These are phyloP conservation scores for Labroides dimidiatus DNA, from an alignment of 2,797 vertebrate species.

Conservation along the genomic window DNA sequence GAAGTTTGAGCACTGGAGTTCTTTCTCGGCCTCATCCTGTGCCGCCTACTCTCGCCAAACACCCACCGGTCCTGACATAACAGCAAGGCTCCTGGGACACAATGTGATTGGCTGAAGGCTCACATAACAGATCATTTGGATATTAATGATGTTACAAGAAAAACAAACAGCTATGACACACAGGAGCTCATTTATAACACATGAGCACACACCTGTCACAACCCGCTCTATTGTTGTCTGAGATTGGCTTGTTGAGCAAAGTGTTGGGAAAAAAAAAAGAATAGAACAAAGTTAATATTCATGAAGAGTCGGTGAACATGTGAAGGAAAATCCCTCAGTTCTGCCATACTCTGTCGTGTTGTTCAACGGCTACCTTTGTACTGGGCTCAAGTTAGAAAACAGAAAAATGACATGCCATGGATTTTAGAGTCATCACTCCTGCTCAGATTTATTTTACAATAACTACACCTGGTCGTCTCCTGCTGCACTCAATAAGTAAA, in stretches of 20 bases:
- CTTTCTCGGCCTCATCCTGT: constrained; percentile 57
- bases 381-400: too few species aligned
- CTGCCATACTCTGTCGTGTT: not conserved
- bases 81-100: constrained; percentile 34
- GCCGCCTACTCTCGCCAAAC: constrained; percentile 46
- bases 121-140: constrained; percentile 15
- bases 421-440: too few species aligned
- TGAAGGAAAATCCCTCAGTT: not conserved
- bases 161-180: constrained; percentile 4
- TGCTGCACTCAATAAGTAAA: too few species aligned
- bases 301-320: not conserved
- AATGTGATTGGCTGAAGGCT: constrained; percentile 23
- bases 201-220: constrained; percentile 13
- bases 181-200: constrained; percentile 4
- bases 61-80: constrained; percentile 53
- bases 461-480: too few species aligned
- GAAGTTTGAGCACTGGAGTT: constrained; percentile 61
- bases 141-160: constrained; percentile 24
- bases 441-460: too few species aligned
- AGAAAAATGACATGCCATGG: too few species aligned
- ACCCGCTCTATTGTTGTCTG: not conserved
- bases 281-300: not conserved
- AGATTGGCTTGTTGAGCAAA: not conserved
- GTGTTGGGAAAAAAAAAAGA: not conserved
- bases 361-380: too few species aligned